These are phyloP conservation scores for Achlya flavicornis DNA, from an alignment of 2,888 invertebrate species.

Conservation along the genomic window DNA sequence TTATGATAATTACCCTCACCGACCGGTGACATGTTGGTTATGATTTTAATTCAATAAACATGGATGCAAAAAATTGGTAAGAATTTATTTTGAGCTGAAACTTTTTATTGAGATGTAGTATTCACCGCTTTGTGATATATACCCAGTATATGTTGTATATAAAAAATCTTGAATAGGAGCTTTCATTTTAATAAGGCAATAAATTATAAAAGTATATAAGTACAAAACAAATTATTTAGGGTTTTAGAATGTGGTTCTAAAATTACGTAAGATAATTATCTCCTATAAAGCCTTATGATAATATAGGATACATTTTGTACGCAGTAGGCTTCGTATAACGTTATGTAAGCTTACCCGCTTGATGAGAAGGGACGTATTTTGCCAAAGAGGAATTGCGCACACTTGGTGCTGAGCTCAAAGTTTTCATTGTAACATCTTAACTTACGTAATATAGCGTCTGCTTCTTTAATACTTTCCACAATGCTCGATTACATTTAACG, in stretches of 20 bases:
- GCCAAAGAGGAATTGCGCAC: slow-evolving; percentile 73
- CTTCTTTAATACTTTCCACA: slow-evolving; percentile 81
- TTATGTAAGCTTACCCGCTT: slow-evolving; percentile 61
- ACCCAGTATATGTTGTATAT: too few relatives aligned
- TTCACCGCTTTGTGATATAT: too few relatives aligned
- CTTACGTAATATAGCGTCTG: slow-evolving; percentile 82
- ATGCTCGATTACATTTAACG: slow-evolving; percentile 83
- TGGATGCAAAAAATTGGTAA: too few relatives aligned
- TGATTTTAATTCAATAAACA: too few relatives aligned
- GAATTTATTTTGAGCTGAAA: too few relatives aligned
- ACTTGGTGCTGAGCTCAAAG: slow-evolving; percentile 75
- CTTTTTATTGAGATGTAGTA: too few relatives aligned
- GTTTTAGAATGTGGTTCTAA: not conserved
- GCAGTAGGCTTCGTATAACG: slow-evolving; percentile 32
- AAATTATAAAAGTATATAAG: not conserved
- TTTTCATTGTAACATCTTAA: slow-evolving; percentile 82
- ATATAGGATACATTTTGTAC: not conserved
- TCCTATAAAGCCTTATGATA: not conserved
- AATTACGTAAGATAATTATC: not conserved
- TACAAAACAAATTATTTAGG: not conserved
- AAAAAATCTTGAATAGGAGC: too few relatives aligned
- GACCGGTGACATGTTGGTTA: too few relatives aligned
- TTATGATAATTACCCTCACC: too few relatives aligned
- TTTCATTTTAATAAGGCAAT: not conserved
- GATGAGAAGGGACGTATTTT: slow-evolving; percentile 64